Percentiles rank a stretch among this genome's conserved stretches.
These are phyloP conservation scores for Montipora capricornis DNA, from an alignment of 64 coral and sea anemone genomes.

Conservation along the genomic window DNA sequence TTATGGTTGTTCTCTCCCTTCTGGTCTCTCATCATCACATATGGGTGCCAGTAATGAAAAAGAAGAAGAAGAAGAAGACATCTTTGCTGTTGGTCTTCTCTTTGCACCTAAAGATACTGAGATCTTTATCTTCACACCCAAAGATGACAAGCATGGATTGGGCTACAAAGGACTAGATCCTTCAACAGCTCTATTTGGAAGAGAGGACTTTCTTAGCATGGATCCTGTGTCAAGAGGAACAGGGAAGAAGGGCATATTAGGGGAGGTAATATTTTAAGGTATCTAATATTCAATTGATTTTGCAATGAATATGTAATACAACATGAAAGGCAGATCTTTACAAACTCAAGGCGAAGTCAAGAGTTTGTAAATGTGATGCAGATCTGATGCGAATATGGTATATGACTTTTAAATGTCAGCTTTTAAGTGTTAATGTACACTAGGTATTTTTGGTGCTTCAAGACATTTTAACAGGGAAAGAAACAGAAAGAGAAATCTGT, in stretches of 20 bases:
- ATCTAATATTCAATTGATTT: too few species aligned
- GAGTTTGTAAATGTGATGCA: too few species aligned
- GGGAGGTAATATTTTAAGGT: conserved; percentile 59
- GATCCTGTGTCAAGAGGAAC: conserved; percentile 15
- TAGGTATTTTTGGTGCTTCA: too few species aligned
- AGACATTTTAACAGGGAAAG: too few species aligned
- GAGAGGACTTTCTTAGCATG: conserved; percentile 29
- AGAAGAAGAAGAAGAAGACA: conserved; percentile 76
- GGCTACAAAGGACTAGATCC: conserved; percentile 90
- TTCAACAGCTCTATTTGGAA: conserved; percentile 48
- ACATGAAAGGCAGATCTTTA: background rate
- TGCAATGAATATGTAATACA: too few species aligned
- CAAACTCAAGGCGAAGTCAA: too few species aligned
- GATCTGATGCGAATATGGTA: too few species aligned
- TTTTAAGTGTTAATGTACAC: too few species aligned
- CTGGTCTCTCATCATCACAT: background rate
- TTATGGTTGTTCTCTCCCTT: conserved; percentile 82
- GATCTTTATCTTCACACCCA: conserved; percentile 72
- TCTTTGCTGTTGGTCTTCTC: conserved; percentile 91
- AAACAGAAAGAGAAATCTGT: too few species aligned
- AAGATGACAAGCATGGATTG: conserved; percentile 92
- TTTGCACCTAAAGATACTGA: conserved; percentile 99
- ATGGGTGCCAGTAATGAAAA: conserved; percentile 3
- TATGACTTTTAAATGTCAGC: too few species aligned
- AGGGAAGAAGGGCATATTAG: conserved; percentile 72